Base-by-base conservation (phyloP, 2,888 invertebrate genomes). In the Oasisia sp. region DNA sequence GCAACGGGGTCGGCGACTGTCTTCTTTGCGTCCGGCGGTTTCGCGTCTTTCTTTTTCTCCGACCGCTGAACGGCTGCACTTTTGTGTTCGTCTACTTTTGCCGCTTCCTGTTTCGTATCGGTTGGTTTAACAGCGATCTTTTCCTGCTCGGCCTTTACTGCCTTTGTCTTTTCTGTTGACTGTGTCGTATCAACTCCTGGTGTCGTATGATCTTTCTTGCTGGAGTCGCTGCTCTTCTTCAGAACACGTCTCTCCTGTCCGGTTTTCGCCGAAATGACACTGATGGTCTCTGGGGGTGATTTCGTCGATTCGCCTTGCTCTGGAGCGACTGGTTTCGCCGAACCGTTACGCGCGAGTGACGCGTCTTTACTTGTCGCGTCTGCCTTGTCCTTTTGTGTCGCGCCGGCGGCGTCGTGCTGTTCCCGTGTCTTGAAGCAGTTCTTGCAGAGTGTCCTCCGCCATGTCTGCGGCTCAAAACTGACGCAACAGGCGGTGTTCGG, bases 391-490 rank as follows among this genome's bases (percentile, higher is more conserved):
- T 58, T 12, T 0, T 58, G 32, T 32, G n/a, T 91, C 32, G 45
- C 58, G 32, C 45, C 58, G 11, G 32, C 38, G 32, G 58, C 44
- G 12, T 91, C 92, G 92, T 94, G 94, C 58, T 94, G 92, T 32
- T 32, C 58, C 45, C 74, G 58, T 8, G 94, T 94, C 89, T 92
- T 93, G 92, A 94, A 94, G 91, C 94, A 94, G 92, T 94, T 94
- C 92, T 94, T 94, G 92, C 94, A 94, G 38, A 94, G 91, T n/a
- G 90, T 93, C 38, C 92, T 92, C 32, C 94, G 89, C 93, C 93
- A 94, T 44, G 93, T 91, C 91, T 94, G 94, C 11, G 94, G 94
- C 91, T 94, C 94, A 91, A 94, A 94, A 14, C 45, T 93, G 91
- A 44, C 74, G 92, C 94, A 94, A 58, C 91, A 14, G 90, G 32